Percentiles rank a stretch among this genome's conserved stretches.
phyloP scores from a whole-genome alignment of 2,797 vertebrate genomes.

The Pantherophis alleghaniensis region DNA sequence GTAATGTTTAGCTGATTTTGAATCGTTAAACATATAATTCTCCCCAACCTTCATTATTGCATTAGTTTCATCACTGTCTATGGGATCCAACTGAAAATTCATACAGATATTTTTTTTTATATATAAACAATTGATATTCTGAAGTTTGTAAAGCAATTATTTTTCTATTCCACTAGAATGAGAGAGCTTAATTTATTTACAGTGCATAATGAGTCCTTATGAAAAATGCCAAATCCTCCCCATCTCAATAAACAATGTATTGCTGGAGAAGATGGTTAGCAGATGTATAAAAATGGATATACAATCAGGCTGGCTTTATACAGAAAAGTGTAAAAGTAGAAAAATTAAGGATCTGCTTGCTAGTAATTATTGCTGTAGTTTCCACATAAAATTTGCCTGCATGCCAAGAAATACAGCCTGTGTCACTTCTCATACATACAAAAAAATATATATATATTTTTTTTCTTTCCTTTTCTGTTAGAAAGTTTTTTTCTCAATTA shows the following conservation, averaged over 20 bases:
- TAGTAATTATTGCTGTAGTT: neutral
- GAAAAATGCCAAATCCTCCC: neutral
- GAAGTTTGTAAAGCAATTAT: neutral
- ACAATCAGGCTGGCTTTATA: neutral
- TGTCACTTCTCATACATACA: no score
- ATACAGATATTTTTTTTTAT: neutral
- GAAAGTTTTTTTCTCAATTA: neutral
- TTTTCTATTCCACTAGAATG: neutral
- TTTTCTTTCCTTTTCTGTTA: neutral
- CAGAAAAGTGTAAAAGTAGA: neutral
- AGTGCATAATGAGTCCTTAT: neutral
- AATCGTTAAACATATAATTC: neutral
- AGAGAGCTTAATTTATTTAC: neutral
- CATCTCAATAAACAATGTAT: neutral
- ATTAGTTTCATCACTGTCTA: neutral
- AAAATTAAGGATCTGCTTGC: neutral
- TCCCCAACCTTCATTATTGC: neutral
- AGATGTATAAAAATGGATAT: constrained; percentile 8
- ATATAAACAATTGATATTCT: neutral
- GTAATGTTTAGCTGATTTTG: neutral
- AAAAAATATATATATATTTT: neutral
- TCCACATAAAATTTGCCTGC: neutral
- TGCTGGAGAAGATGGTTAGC: neutral
- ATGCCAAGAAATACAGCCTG: neutral
- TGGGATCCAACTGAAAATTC: neutral